Evolutionary conservation across 2,113 vertebrate genomes (phyloP).

Genomic region (Pterophyllum scalare): DNA sequence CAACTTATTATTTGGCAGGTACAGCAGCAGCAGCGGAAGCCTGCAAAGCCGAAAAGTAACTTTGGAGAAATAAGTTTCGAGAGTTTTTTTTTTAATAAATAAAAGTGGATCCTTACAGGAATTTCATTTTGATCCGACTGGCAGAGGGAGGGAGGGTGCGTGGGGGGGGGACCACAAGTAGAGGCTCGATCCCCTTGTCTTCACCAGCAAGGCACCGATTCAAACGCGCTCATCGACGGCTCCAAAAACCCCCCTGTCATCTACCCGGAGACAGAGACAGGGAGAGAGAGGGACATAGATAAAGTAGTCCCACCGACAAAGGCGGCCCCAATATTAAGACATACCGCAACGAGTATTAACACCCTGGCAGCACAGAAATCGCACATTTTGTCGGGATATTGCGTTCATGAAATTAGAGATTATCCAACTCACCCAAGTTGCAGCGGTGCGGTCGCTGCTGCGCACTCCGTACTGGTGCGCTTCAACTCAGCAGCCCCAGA

Average conservation of each 20-base stretch:
- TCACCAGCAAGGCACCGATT: conserved; percentile 64
- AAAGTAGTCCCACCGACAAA: conserved; percentile 53
- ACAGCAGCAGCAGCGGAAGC: not conserved
- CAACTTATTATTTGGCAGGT: conserved; percentile 5
- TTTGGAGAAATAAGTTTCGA: not conserved
- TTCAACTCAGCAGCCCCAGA: conserved; percentile 55
- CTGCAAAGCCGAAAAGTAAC: not conserved
- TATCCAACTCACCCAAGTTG: conserved; percentile 78
- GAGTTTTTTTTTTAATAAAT: not conserved
- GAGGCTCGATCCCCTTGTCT: conserved; percentile 51
- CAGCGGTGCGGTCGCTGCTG: conserved; percentile 68
- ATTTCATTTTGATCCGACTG: conserved; percentile 70
- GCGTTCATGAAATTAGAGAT: conserved; percentile 21
- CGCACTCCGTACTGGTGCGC: conserved; percentile 70
- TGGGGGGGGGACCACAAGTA: conserved; percentile 39
- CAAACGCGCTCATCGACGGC: conserved; percentile 76
- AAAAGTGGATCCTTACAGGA: conserved; percentile 62
- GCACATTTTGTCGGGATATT: not conserved
- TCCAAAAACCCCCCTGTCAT: conserved; percentile 65
- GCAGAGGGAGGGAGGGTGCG: not conserved
- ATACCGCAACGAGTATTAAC: not conserved
- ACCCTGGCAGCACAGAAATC: not conserved
- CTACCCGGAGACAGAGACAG: conserved; percentile 50
- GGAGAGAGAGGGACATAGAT: conserved; percentile 12
- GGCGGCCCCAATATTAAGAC: not conserved